Percentiles rank a stretch among this genome's conserved stretches.
These are phyloP conservation scores for Psilanteris sp. DNA, from an alignment of 1,140 invertebrate species.

Conservation along the genomic window DNA sequence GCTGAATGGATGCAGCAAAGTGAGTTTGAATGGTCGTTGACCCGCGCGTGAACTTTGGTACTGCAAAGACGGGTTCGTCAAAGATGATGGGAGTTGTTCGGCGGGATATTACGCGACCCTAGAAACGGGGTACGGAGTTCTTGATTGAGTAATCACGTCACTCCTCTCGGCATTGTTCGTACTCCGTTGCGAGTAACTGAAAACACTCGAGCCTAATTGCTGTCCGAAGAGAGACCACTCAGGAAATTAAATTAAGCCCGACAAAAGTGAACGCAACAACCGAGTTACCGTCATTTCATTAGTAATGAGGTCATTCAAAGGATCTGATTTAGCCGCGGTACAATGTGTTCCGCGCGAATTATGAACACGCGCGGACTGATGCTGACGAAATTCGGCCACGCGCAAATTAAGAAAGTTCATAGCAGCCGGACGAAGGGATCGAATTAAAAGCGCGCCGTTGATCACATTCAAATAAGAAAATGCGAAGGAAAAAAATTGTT, in stretches of 20 bases:
- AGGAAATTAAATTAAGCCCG: conserved; percentile 35
- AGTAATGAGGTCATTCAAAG: conserved; percentile 49
- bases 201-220: conserved; percentile 58
- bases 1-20: conserved; percentile 1
- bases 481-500: too few relatives aligned
- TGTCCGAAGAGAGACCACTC: conserved; percentile 43
- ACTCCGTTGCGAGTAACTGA: conserved; percentile 12
- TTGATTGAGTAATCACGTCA: conserved; percentile 46
- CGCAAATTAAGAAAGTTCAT: conserved; percentile 39
- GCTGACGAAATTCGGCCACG: conserved; percentile 6
- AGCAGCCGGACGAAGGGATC: too few relatives aligned
- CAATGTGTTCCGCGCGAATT: conserved; percentile 3
- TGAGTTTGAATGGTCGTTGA: conserved; percentile 18
- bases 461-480: too few relatives aligned
- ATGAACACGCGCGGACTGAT: conserved; percentile 1
- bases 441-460: conserved; percentile 23
- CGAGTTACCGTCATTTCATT: conserved; percentile 25
- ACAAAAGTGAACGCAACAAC: conserved; percentile 49
- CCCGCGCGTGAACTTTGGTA: conserved; percentile 23
- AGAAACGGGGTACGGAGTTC: conserved; percentile 8
- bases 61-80: conserved; percentile 1
- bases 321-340: conserved; percentile 22
- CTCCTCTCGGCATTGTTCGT: conserved; percentile 28
- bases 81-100: conserved; percentile 16
- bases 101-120: conserved; percentile 12